Base-by-base conservation (phyloP, 37 sponge, comb jelly and placozoan genomes). In the Tethya wilhelma region DNA sequence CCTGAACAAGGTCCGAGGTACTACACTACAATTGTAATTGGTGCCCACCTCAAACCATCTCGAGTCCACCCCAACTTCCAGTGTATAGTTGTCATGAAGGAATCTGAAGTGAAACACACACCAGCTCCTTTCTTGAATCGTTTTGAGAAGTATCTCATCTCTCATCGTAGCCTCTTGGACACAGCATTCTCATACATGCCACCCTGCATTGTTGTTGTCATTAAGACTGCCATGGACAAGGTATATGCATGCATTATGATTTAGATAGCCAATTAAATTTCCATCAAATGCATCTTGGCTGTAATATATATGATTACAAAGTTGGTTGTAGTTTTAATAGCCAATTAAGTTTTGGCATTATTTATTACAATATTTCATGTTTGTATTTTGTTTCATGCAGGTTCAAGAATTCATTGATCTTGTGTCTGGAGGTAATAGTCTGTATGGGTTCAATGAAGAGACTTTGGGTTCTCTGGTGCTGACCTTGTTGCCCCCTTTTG, bases 41-140 rank as follows among this genome's bases (percentile, higher is more conserved):
- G 95, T 22, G 86, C 91, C 37, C 91, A 94, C 64, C 55, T 84
- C 69, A 84, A 84, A 56, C 91, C 92, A 1, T 94, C 86, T 60
- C 38, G 89, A 42, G 91, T 94, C 23, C 73, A 94, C 38, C 86
- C 81, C 68, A 74, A 78, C 37, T 94, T 94, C 57, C 89, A 88
- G 79, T 94, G 95, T 74, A 66, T 94, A 23, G 95, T 94, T 20
- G 81, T 89, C 23, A 60, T 94, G 23, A 86, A 85, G 59, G 69
- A 87, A 64, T 87, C 88, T 17, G 95, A 94, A 42, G 59, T 94
- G 9, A 59, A 70, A 0, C 8, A 56, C 56, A 87, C 95, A 49
- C 95, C 95, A n/a, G 83, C 95, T 67, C 95, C 91, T 0, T 94
- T 94, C 58, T 69, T 94, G 59, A 94, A 90, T 53, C 71, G 95